Percentiles rank a stretch among this genome's conserved stretches.
These are phyloP conservation scores for Styela clava DNA, from an alignment of 23 tunicate genomes.

Conservation along the genomic window DNA sequence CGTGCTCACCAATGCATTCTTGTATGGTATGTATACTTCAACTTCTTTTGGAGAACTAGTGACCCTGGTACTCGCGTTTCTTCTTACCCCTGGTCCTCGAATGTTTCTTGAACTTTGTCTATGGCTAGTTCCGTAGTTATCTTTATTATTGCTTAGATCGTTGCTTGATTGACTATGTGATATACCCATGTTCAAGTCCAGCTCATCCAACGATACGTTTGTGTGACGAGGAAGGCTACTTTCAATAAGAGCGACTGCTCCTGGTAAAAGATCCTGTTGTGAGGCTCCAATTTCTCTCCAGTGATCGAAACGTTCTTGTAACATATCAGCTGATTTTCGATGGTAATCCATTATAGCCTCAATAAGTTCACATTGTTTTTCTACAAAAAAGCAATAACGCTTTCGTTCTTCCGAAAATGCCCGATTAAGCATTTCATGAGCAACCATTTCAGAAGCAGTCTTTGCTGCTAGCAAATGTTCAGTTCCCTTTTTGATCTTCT, in stretches of 20 bases:
- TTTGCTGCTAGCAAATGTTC: conserved; percentile 8
- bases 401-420: conserved; percentile 25
- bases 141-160: not conserved
- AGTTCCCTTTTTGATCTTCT: not conserved
- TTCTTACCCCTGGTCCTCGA: not conserved
- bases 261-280: conserved; percentile 14
- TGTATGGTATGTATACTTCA: not conserved
- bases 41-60: conserved; percentile 1
- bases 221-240: conserved; percentile 8
- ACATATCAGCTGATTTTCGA: conserved; percentile 1
- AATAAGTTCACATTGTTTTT: conserved; percentile 13
- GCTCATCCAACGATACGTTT: not conserved
- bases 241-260: conserved; percentile 19
- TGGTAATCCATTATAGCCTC: conserved; percentile 13
- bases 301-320: not conserved
- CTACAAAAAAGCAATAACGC: conserved; percentile 26
- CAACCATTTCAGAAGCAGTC: conserved; percentile 20
- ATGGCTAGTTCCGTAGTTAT: not conserved
- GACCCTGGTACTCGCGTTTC: not conserved
- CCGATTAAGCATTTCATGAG: conserved; percentile 27
- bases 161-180: not conserved
- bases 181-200: not conserved
- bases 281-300: conserved; percentile 13
- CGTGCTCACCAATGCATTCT: too few species aligned
- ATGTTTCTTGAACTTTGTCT: not conserved